These are phyloP conservation scores for Zaprionus vittiger DNA, from an alignment of 1,140 invertebrate species.

Conservation along the genomic window DNA sequence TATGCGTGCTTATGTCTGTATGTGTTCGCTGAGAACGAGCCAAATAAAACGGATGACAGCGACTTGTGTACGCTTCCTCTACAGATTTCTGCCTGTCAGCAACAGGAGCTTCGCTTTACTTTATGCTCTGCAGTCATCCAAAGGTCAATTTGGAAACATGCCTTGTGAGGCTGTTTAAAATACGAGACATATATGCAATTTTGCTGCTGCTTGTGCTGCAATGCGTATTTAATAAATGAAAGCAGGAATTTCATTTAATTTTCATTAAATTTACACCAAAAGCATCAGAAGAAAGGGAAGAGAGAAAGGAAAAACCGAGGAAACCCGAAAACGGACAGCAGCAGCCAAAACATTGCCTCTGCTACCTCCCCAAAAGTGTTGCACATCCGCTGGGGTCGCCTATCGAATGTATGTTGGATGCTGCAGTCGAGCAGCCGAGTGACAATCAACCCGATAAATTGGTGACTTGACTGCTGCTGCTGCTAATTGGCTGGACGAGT, in stretches of 20 bases:
- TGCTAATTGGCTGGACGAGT: conserved; percentile 30
- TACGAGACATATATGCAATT: conserved; percentile 20
- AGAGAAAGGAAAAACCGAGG: neutral
- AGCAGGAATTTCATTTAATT: conserved; percentile 70
- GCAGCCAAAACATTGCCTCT: conserved; percentile 20
- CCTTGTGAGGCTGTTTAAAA: conserved; percentile 7
- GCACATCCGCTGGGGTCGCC: conserved; percentile 22
- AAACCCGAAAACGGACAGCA: neutral
- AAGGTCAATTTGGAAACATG: conserved; percentile 18
- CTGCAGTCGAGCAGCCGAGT: neutral
- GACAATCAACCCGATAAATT: conserved; percentile 33
- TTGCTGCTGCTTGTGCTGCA: conserved; percentile 14
- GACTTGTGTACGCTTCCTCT: neutral
- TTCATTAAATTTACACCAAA: conserved; percentile 63
- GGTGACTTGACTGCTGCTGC: conserved; percentile 1
- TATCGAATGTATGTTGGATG: conserved; percentile 13
- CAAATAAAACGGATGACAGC: neutral
- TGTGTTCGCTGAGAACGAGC: neutral
- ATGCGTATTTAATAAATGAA: conserved; percentile 60
- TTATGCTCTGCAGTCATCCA: neutral
- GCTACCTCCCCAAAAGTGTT: conserved; percentile 18
- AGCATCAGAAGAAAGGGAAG: neutral
- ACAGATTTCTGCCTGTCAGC: neutral
- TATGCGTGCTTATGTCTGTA: neutral
- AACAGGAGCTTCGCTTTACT: neutral